Base-by-base conservation (phyloP, 2,113 vertebrate genomes). In the Peromyscus californicus region DNA sequence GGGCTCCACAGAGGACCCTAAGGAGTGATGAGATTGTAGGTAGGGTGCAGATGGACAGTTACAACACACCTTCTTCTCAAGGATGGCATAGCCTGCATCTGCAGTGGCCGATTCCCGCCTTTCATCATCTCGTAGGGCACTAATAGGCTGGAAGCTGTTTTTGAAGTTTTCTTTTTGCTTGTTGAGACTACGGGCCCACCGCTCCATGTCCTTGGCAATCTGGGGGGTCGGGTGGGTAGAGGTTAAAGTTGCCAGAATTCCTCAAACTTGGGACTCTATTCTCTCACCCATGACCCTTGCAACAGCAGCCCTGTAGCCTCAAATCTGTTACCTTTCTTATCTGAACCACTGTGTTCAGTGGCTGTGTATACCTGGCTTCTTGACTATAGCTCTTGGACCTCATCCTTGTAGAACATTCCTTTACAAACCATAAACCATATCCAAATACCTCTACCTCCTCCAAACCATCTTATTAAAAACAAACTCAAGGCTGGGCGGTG, bases 151-250 rank as follows among this genome's bases (percentile, higher is more conserved):
- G 97, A 92, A 98, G 91, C 98, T 98, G 29, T 99, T 99, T 61
- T 99, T 99, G 97, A 99, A 99, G 86, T 99, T 99, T 97, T 99
- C 99, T 97, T 99, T 99, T 95, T 99, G 99, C 76, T 99, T 99
- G 92, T 99, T 99, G 72, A 99, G 99, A 96, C 99, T 99, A 87
- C 99, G 99, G 4, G 99, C 99, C 99, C 99, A 99, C 24, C 99
- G 99, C 95, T 99, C 99, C 99, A 99, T 99, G 94, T 99, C 99
- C 98, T 99, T 99, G 42, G 99, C 99, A 74, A 99, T 99, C 99
- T 99, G 95, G 51, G 8, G 51, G 94, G 45, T 24, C 48, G 59
- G 82, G 29, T 61, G 89, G 13, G 12, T 51, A 24, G 36, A 26
- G 29, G 13, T 29, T 57, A 61, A 92, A 65, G 48, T 6, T 80